Conservation (phyloP, 2,888 invertebrate genomes). For the Lamellibrachia satsuma region DNA sequence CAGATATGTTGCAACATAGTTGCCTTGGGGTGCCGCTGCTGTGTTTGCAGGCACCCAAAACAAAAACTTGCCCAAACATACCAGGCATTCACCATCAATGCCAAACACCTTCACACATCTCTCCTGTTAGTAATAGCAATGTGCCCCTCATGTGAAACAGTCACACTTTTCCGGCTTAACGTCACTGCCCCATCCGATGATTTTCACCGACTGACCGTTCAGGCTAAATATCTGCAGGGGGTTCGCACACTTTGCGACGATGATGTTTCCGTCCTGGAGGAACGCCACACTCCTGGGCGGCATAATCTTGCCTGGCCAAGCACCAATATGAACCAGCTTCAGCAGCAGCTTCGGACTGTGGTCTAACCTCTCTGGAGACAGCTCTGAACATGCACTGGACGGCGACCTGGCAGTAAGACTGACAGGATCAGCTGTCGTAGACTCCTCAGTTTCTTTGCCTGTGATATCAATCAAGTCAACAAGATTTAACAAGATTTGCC, state of each 20-base stretch:
- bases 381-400: background rate
- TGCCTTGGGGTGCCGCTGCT: slow-evolving; percentile 34
- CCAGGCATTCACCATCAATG: slow-evolving; percentile 30
- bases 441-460: background rate
- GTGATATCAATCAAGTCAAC: slow-evolving; percentile 31
- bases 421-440: slow-evolving; percentile 23
- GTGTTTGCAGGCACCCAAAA: slow-evolving; percentile 39
- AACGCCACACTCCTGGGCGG: slow-evolving; percentile 37
- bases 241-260: slow-evolving; percentile 41
- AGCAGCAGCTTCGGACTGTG: slow-evolving; percentile 29
- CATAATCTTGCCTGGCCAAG: slow-evolving; percentile 41
- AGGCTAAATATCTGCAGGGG: slow-evolving; percentile 41
- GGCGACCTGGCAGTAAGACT: slow-evolving; percentile 25
- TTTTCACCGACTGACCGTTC: slow-evolving; percentile 35
- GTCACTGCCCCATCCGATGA: slow-evolving; percentile 45
- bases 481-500: no score
- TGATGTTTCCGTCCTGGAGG: slow-evolving; percentile 35
- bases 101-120: slow-evolving; percentile 38
- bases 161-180: slow-evolving; percentile 39
- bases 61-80: slow-evolving; percentile 34
- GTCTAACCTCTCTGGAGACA: background rate
- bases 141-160: slow-evolving; percentile 31
- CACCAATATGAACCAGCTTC: slow-evolving; percentile 41
- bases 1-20: slow-evolving; percentile 39
- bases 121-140: slow-evolving; percentile 42